These are phyloP conservation scores for Caenorhabditis tropicalis DNA, from an alignment of 1,140 invertebrate genomes.

Conservation along the genomic window DNA sequence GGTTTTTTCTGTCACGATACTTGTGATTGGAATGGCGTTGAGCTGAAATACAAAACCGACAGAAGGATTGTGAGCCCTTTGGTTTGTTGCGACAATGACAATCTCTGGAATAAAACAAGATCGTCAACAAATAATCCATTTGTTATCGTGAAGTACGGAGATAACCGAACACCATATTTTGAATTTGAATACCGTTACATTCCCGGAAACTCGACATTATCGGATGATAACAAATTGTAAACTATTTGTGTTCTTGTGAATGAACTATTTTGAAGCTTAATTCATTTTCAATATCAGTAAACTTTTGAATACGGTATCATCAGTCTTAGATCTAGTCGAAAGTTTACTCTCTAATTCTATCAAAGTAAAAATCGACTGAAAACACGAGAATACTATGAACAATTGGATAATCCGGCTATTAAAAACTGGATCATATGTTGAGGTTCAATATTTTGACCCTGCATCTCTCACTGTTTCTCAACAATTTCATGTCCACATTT, in stretches of 20 bases:
- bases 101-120: conserved; percentile 15
- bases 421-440: background rate
- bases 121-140: background rate
- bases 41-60: conserved; percentile 15
- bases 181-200: background rate
- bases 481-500: background rate
- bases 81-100: conserved; percentile 1
- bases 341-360: no score
- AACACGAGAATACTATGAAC: no score
- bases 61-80: background rate
- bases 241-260: no score
- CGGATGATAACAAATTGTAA: background rate
- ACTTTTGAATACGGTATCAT: no score
- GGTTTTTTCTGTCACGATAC: background rate
- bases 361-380: no score
- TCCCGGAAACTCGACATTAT: background rate
- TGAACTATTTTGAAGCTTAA: no score
- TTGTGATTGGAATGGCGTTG: conserved; percentile 1
- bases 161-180: background rate
- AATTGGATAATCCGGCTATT: background rate
- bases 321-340: no score
- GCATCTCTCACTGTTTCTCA: background rate
- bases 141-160: background rate
- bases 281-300: no score
- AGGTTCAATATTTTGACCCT: background rate